Percentiles rank a stretch among this genome's conserved stretches.
phyloP scores from a whole-genome alignment of 2,888 invertebrate genomes.

The Ennomos fuscantarius region DNA sequence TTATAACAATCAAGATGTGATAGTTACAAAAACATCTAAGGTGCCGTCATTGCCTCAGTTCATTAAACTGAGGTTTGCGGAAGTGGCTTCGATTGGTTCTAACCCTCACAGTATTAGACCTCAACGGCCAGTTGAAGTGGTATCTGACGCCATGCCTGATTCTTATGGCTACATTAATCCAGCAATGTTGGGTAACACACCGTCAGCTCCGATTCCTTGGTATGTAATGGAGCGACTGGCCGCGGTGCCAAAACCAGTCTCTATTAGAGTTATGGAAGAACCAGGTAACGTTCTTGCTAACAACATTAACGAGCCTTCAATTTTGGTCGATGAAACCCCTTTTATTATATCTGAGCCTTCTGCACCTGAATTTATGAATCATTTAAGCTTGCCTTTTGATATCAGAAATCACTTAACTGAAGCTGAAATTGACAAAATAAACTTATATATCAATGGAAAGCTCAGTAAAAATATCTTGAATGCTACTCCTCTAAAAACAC shows the following conservation, averaged over 20 bases:
- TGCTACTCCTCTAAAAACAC: background rate
- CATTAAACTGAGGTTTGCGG: constrained; percentile 43
- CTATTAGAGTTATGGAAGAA: constrained; percentile 5
- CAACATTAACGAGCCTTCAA: constrained; percentile 4
- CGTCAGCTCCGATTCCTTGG: constrained; percentile 5
- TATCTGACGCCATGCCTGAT: constrained; percentile 6
- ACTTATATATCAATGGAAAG: constrained; percentile 11
- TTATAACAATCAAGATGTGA: constrained; percentile 41
- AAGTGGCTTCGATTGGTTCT: constrained; percentile 34
- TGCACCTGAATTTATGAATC: constrained; percentile 1
- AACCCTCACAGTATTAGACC: constrained; percentile 14
- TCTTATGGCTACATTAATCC: constrained; percentile 11
- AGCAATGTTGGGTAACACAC: constrained; percentile 1
- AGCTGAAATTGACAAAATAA: constrained; percentile 14
- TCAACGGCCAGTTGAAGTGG: constrained; percentile 8
- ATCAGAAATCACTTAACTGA: constrained; percentile 10
- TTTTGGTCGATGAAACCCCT: constrained; percentile 10
- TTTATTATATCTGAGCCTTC: constrained; percentile 4
- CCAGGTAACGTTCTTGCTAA: constrained; percentile 2
- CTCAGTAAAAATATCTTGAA: constrained; percentile 2
- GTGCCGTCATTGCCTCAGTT: constrained; percentile 42
- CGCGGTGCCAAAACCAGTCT: background rate
- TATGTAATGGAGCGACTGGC: constrained; percentile 5
- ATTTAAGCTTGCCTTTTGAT: constrained; percentile 7
- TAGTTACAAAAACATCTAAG: constrained; percentile 42